Evolutionary conservation across 1,140 invertebrate genomes (phyloP), one percentile per base, ranked within the genome.

Genomic region (Eufriesea mexicana): DNA sequence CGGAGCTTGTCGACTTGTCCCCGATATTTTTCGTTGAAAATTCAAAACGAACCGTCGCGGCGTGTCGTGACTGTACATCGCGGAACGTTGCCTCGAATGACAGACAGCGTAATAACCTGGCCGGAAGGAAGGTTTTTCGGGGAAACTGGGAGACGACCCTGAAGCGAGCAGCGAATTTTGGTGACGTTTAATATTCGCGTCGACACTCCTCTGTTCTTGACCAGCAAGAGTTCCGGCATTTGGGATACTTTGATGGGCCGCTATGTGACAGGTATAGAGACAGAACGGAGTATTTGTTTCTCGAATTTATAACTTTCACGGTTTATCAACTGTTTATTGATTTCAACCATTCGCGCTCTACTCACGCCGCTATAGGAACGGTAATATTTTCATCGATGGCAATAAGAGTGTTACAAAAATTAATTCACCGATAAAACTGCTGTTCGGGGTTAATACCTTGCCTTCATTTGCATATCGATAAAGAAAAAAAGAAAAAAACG

Each of bases 11-110:
- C 45, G 28, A 59, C 20, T 25, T 23, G 59, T 35, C 59, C 79
- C 16, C 68, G 35, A 82, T 76, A 72, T 82, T 82, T n/a, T 62
- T 47, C 35, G 54, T 20, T n/a, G 14, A 59, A 54, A 74, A 64
- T 64, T 74, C 47, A 59, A 73, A 47, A 54, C 71, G 49, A 66
- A 35, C 14, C 20, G 18, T 57, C 79, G 35, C 7, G 20, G 8
- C 23, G 16, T 28, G 62, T 68, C 47, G 23, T 9, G 25, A 57
- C 66, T 76, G 16, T 71, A n/a, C 18, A 79, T 79, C 25, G 55
- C 0, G 42, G 49, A 55, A 55, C n/a, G 25, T 59, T 35, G 23
- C 64, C 23, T 5, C 9, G 25, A 47, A 28, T 59, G 67, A 54
- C 35, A 55, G 67, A 28, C 25, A 55, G 25, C n/a, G 42, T 54